Percentiles rank a stretch among this genome's conserved stretches.
These are phyloP conservation scores for Calidris pygmaea DNA, from an alignment of 2,113 vertebrate species.

Conservation along the genomic window DNA sequence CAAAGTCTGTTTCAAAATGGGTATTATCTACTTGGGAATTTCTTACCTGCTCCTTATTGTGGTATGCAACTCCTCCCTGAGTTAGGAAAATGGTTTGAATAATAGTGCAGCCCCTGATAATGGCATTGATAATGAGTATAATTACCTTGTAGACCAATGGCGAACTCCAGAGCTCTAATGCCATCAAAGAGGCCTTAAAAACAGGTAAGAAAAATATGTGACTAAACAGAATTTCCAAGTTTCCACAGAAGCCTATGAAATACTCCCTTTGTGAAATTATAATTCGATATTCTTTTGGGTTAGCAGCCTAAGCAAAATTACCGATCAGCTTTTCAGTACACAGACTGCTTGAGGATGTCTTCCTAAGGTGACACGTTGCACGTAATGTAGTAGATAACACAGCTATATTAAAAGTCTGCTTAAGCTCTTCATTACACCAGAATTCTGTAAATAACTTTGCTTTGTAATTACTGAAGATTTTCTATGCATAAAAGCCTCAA, in stretches of 20 bases:
- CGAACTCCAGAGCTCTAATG: slow-evolving; percentile 5
- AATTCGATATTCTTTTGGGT: slow-evolving; percentile 40
- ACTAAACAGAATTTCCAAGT: not conserved
- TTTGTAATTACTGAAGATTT: slow-evolving; percentile 9
- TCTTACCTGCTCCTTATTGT: not conserved
- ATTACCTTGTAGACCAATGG: not conserved
- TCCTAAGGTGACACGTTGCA: slow-evolving; percentile 16
- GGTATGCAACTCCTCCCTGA: not conserved
- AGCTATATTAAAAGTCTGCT: slow-evolving; percentile 61
- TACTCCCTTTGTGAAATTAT: slow-evolving; percentile 32
- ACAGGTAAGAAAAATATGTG: not conserved
- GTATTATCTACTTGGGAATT: not conserved
- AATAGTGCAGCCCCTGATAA: not conserved
- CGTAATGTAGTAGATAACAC: slow-evolving; percentile 25
- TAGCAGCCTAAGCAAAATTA: slow-evolving; percentile 45
- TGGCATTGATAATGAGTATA: not conserved
- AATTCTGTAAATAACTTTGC: slow-evolving; percentile 52
- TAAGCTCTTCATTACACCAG: slow-evolving; percentile 48
- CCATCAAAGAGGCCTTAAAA: slow-evolving; percentile 32
- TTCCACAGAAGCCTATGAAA: slow-evolving; percentile 43
- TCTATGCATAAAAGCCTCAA: not conserved
- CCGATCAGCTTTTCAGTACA: slow-evolving; percentile 26
- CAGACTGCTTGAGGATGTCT: slow-evolving; percentile 37
- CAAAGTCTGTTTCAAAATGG: not conserved
- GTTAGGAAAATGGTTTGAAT: not conserved